A percentile compares a stretch with the other conserved stretches of the same genome.
Conservation (phyloP, 2,113 vertebrate genomes). For the Phrynosoma blainvillii region DNA sequence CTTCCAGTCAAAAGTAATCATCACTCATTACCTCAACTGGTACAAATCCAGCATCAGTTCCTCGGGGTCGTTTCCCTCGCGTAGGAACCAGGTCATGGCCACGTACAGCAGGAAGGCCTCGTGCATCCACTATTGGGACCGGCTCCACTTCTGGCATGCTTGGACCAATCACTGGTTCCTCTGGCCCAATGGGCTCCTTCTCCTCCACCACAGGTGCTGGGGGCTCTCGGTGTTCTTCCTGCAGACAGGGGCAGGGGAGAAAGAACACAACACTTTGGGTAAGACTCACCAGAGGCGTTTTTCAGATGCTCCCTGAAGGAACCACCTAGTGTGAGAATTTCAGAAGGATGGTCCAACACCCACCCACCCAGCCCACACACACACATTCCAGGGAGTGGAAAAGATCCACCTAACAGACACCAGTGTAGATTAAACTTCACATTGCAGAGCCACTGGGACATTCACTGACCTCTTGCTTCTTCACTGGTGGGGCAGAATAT, state of each 20-base stretch:
- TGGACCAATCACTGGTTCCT: conserved; percentile 80
- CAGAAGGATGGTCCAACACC: neutral
- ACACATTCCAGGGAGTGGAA: neutral
- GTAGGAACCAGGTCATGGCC: conserved; percentile 57
- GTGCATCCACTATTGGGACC: conserved; percentile 58
- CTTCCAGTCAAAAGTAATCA: neutral
- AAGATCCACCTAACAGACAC: neutral
- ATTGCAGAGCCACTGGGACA: neutral
- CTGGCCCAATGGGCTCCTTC: conserved; percentile 49
- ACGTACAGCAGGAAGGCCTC: conserved; percentile 57
- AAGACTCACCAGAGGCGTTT: neutral
- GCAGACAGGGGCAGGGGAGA: neutral
- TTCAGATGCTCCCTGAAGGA: neutral
- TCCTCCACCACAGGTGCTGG: conserved; percentile 68
- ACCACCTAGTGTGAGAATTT: neutral
- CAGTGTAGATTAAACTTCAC: too few species aligned
- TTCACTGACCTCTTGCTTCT: conserved; percentile 65
- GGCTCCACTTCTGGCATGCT: conserved; percentile 83
- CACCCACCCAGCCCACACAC: neutral
- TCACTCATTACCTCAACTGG: conserved; percentile 12
- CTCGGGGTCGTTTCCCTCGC: conserved; percentile 64
- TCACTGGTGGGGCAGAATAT: conserved; percentile 79
- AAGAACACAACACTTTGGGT: neutral
- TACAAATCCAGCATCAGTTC: conserved; percentile 50
- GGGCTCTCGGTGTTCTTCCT: conserved; percentile 76